Percentiles rank a stretch among this genome's conserved stretches.
These are phyloP conservation scores for Drosophila novamexicana DNA, from an alignment of 1,140 invertebrate species.

Conservation along the genomic window DNA sequence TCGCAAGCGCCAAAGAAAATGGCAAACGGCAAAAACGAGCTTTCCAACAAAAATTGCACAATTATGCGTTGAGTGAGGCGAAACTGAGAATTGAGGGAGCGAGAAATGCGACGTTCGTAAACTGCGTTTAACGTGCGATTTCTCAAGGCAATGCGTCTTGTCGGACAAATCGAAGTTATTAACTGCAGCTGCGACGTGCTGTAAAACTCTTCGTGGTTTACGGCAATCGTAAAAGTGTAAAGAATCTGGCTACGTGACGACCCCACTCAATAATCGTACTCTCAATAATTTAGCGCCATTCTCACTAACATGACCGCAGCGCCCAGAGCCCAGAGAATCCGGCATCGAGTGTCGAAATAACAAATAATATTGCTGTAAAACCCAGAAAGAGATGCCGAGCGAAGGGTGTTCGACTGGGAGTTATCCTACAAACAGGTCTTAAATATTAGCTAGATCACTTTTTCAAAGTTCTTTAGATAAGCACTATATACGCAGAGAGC, in stretches of 20 bases:
- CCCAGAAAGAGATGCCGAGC: slow-evolving; percentile 19
- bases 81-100: neutral
- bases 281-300: slow-evolving; percentile 56
- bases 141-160: slow-evolving; percentile 21
- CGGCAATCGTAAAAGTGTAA: slow-evolving; percentile 30
- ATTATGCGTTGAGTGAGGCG: slow-evolving; percentile 42
- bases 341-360: slow-evolving; percentile 58
- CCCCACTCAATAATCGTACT: neutral
- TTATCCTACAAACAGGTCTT: neutral
- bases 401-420: neutral
- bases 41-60: slow-evolving; percentile 47
- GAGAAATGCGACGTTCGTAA: slow-evolving; percentile 7
- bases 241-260: slow-evolving; percentile 40
- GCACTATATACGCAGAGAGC: too few relatives aligned
- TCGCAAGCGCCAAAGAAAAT: slow-evolving; percentile 24
- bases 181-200: slow-evolving; percentile 60
- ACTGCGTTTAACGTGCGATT: slow-evolving; percentile 35
- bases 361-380: slow-evolving; percentile 52
- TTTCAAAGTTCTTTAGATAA: neutral
- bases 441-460: neutral
- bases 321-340: neutral
- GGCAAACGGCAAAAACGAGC: slow-evolving; percentile 23
- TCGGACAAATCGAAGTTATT: slow-evolving; percentile 70
- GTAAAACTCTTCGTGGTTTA: slow-evolving; percentile 26
- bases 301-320: slow-evolving; percentile 39